Base-by-base conservation (phyloP, 1,140 invertebrate genomes). In the Drosophila carrolli region DNA sequence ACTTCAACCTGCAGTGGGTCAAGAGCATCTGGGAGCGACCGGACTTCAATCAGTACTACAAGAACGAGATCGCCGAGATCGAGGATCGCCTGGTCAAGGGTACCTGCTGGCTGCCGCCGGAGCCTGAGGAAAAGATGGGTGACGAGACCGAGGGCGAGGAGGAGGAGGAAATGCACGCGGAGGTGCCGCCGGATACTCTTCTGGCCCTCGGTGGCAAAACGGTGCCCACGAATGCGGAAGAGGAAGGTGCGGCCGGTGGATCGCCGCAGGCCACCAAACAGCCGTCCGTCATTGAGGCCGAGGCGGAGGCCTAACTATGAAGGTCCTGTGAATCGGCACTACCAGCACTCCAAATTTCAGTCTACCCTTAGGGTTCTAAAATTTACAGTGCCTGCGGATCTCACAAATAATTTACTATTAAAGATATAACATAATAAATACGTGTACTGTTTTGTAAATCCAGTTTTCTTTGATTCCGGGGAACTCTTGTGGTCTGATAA, bases 11-110 rank as follows among this genome's bases (percentile, higher is more conserved):
- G 35, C 65, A 91, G 19, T 91, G 90, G 90, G 86, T 91, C 29
- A 78, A 73, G 58, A 91, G 90, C 23, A 91, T 91, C 13, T 91
- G 90, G 90, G 76, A 82, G 23, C 83, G 90, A 9, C 90, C 90
- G 8, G 90, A 91, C 55, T 91, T 91, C 61, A 81, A 91, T 46
- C 78, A 80, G 37, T 91, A 91, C 47, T 91, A 91, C 48, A 78
- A 89, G 35, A 83, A 91, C 27, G 83, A 81, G 46, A 91, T 91
- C 35, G 83, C 84, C 47, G 81, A 90, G 50, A 83, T 90, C 48
- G 85, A 90, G 46, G 53, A 84, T 11, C 84, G 84, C 14, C 47
- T 89, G 43, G 53, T 84, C 48, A 81, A 89, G 47, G 84, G 84
- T 7, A 47, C 84, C 0, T 88, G 84, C 61, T 88, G 85, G 85